Conservation (phyloP, 1,140 invertebrate genomes). For the Bombus breviceps region DNA sequence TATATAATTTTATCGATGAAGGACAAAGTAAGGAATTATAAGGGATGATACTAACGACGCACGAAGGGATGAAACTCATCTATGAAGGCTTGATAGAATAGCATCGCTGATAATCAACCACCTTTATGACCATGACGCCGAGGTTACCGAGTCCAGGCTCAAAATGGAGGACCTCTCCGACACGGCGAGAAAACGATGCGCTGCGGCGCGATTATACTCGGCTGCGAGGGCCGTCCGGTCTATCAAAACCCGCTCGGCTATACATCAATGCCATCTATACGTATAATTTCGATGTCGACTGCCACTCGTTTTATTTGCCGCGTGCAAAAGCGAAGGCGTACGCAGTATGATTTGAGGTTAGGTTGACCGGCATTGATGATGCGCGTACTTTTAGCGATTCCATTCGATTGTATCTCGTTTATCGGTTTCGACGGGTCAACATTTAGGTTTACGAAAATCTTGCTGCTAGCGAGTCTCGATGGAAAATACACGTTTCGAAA, state of each 20-base stretch:
- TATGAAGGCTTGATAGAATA: neutral
- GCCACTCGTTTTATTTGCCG: conserved; percentile 63
- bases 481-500: neutral
- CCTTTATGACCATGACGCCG: conserved; percentile 35
- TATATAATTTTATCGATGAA: too few species aligned
- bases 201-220: conserved; percentile 63
- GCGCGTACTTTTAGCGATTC: neutral
- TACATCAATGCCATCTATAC: conserved; percentile 78
- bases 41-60: neutral
- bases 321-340: conserved; percentile 64
- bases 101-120: conserved; percentile 12
- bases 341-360: conserved; percentile 51
- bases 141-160: conserved; percentile 55
- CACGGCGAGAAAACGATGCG: conserved; percentile 64
- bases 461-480: accelerated
- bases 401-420: neutral
- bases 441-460: neutral
- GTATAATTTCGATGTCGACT: conserved; percentile 77
- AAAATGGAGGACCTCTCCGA: conserved; percentile 62
- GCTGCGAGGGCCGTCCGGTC: conserved; percentile 65
- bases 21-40: neutral
- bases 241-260: conserved; percentile 75
- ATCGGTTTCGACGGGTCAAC: neutral
- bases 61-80: neutral
- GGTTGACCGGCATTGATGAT: conserved; percentile 5